These are phyloP conservation scores for Auanema freiburgensis DNA, from an alignment of 2,888 invertebrate genomes.

Conservation along the genomic window DNA sequence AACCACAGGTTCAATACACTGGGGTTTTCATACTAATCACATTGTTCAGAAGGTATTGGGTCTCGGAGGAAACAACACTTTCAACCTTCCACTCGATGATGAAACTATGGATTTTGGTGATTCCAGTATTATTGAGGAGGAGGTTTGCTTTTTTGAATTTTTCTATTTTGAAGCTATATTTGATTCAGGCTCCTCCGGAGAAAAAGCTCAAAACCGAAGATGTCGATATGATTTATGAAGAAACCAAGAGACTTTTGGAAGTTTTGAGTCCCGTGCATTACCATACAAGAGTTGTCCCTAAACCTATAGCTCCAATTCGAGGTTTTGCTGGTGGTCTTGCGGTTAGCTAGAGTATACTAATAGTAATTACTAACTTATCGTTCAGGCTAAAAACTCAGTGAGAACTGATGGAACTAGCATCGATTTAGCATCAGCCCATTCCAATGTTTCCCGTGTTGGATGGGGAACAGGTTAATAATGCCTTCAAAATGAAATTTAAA, in stretches of 20 bases:
- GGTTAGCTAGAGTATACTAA: not conserved
- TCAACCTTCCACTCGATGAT: not conserved
- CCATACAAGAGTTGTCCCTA: too few species aligned
- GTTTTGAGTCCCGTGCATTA: not conserved
- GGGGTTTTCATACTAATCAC: not conserved
- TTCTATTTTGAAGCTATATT: not conserved
- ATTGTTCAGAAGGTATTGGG: constrained; percentile 1
- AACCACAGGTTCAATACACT: too few species aligned
- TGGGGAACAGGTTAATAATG: constrained; percentile 31
- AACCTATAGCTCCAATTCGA: too few species aligned
- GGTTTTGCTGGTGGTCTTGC: constrained; percentile 1
- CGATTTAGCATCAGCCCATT: constrained; percentile 29
- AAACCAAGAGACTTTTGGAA: constrained; percentile 18
- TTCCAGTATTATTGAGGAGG: constrained; percentile 12
- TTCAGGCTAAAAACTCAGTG: too few species aligned
- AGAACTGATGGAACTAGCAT: constrained; percentile 21
- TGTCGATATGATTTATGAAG: constrained; percentile 24
- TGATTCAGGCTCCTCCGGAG: constrained; percentile 24
- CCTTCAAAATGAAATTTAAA: not conserved
- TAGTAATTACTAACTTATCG: not conserved
- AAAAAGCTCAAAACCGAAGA: constrained; percentile 42
- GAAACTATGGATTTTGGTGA: constrained; percentile 13
- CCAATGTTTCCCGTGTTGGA: constrained; percentile 28
- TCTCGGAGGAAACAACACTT: constrained; percentile 6
- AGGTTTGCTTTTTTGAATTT: constrained; percentile 2